Percentiles rank a stretch among this genome's conserved stretches.
These are phyloP conservation scores for Pempheris klunzingeri DNA, from an alignment of 2,797 vertebrate genomes.

Conservation along the genomic window DNA sequence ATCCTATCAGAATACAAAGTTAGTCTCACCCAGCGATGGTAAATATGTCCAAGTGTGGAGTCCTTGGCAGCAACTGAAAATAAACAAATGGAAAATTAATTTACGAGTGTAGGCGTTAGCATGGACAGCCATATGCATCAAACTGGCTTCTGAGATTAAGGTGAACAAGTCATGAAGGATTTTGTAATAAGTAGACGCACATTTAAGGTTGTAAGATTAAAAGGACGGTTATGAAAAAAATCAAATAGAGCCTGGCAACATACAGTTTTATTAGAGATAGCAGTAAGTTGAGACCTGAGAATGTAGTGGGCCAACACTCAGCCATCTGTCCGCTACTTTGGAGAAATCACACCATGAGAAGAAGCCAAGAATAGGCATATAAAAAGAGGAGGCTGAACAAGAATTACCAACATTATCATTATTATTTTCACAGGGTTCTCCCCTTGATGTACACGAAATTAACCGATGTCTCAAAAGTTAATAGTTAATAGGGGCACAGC, in stretches of 20 bases:
- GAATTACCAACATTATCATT: not conserved
- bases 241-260: constrained; percentile 47
- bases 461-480: constrained; percentile 1
- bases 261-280: constrained; percentile 37
- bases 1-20: constrained; percentile 43
- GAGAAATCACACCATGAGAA: constrained; percentile 33
- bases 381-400: constrained; percentile 30
- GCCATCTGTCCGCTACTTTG: constrained; percentile 68
- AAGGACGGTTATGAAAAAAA: constrained; percentile 51
- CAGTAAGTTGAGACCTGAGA: constrained; percentile 54
- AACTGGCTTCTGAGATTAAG: constrained; percentile 49
- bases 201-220: constrained; percentile 57
- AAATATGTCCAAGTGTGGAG: constrained; percentile 50
- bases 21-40: constrained; percentile 32
- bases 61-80: constrained; percentile 60
- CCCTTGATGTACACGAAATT: not conserved
- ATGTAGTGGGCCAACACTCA: constrained; percentile 47
- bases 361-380: constrained; percentile 46
- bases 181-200: constrained; percentile 49
- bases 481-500: too few species aligned
- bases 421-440: constrained; percentile 7
- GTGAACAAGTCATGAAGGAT: constrained; percentile 58
- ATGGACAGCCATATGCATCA: constrained; percentile 56
- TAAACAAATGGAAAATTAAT: constrained; percentile 68
- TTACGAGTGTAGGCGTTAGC: constrained; percentile 46